These are phyloP conservation scores for Myripristis jacobus DNA, from an alignment of 2,797 vertebrate genomes.

Conservation along the genomic window DNA sequence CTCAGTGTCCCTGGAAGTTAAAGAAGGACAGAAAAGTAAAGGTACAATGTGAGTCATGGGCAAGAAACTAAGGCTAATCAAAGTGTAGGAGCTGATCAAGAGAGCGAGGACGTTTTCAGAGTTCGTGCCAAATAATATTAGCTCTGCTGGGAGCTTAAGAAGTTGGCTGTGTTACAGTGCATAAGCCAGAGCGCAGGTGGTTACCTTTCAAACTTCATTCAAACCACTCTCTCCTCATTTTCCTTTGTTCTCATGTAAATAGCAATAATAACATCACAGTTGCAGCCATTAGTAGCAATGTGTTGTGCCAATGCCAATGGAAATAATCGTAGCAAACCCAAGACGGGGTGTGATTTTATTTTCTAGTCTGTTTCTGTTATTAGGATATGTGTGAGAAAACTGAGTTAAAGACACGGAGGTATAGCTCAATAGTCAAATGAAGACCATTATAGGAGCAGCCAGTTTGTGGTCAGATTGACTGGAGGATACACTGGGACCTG, in stretches of 20 bases:
- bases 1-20: slow-evolving; percentile 44
- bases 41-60: slow-evolving; percentile 23
- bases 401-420: slow-evolving; percentile 14
- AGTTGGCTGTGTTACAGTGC: slow-evolving; percentile 26
- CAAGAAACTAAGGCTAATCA: background rate
- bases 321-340: slow-evolving; percentile 49
- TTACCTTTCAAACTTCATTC: slow-evolving; percentile 37
- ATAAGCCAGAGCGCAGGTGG: slow-evolving; percentile 30
- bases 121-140: slow-evolving; percentile 29
- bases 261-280: slow-evolving; percentile 60
- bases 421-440: slow-evolving; percentile 11
- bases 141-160: slow-evolving; percentile 12
- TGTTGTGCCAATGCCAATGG: slow-evolving; percentile 28
- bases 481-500: slow-evolving; percentile 16
- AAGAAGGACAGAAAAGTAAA: slow-evolving; percentile 24
- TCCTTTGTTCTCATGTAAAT: slow-evolving; percentile 64
- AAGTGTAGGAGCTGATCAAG: background rate
- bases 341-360: slow-evolving; percentile 1
- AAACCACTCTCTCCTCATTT: slow-evolving; percentile 37
- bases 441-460: slow-evolving; percentile 9
- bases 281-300: slow-evolving; percentile 44
- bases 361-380: slow-evolving; percentile 28
- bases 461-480: slow-evolving; percentile 34
- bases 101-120: slow-evolving; percentile 30
- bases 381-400: slow-evolving; percentile 37